Evolutionary conservation across 2,113 vertebrate genomes (phyloP).

Genomic region (Phyllopteryx taeniolatus): DNA sequence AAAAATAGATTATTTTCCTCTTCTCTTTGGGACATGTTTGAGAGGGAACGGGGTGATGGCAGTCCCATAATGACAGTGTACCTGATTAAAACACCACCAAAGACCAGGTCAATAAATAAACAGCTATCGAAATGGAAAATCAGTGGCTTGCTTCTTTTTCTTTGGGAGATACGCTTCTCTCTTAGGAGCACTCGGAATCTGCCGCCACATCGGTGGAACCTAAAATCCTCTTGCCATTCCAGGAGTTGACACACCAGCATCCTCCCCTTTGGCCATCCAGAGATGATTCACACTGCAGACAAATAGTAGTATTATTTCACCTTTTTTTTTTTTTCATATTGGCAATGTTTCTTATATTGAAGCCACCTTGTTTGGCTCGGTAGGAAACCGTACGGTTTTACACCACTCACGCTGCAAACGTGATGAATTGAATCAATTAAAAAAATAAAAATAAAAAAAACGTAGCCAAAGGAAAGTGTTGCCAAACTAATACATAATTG

Average conservation of each 20-base stretch:
- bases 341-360: background rate
- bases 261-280: slow-evolving; percentile 82
- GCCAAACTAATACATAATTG: no score
- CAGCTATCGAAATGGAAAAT: slow-evolving; percentile 55
- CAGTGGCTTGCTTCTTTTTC: slow-evolving; percentile 63
- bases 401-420: no score
- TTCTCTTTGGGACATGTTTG: slow-evolving; percentile 65
- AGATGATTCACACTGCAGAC: slow-evolving; percentile 84
- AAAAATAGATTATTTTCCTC: slow-evolving; percentile 68
- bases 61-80: slow-evolving; percentile 72
- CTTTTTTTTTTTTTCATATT: background rate
- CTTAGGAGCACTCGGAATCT: slow-evolving; percentile 82
- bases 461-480: no score
- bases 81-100: slow-evolving; percentile 76
- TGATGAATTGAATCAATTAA: no score
- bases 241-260: slow-evolving; percentile 93
- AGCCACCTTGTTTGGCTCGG: background rate
- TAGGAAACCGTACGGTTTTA: background rate
- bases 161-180: slow-evolving; percentile 20
- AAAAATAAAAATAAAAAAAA: no score
- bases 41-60: slow-evolving; percentile 25
- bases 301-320: background rate
- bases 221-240: slow-evolving; percentile 84
- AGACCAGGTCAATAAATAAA: slow-evolving; percentile 76
- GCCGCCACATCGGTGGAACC: slow-evolving; percentile 75